Evolutionary conservation across 2,888 invertebrate genomes (phyloP).

Genomic region (Adelphocoris suturalis): DNA sequence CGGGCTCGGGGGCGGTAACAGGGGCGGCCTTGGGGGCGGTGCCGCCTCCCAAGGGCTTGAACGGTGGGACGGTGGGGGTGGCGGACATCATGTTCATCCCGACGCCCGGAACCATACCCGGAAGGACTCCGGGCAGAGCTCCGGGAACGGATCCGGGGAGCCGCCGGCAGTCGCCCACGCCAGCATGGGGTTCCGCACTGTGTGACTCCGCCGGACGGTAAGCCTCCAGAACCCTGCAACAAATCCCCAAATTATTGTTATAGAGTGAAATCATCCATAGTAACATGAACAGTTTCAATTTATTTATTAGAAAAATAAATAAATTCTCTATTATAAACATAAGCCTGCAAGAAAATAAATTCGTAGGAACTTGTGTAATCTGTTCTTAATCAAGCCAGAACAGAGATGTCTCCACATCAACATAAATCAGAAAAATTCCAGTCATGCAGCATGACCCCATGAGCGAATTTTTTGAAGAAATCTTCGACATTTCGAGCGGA

Average conservation of each 20-base stretch:
- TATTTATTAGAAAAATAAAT: too few species aligned
- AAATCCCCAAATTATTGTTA: neutral
- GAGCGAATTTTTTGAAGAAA: too few species aligned
- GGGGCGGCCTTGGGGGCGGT: conserved; percentile 69
- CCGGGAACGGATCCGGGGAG: conserved; percentile 65
- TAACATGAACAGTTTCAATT: too few species aligned
- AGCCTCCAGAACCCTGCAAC: conserved; percentile 44
- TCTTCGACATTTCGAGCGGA: too few species aligned
- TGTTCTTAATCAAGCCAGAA: too few species aligned
- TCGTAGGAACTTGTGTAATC: too few species aligned
- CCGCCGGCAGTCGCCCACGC: conserved; percentile 65
- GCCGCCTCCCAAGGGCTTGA: conserved; percentile 83
- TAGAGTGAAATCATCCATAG: too few species aligned
- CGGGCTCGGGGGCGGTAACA: conserved; percentile 76
- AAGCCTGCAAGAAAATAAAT: too few species aligned
- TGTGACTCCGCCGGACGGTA: conserved; percentile 67
- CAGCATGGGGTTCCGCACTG: conserved; percentile 67
- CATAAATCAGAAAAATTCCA: too few species aligned
- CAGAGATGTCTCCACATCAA: too few species aligned
- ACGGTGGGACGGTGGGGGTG: conserved; percentile 84
- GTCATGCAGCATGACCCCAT: too few species aligned
- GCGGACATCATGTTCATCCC: conserved; percentile 76
- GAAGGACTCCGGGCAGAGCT: conserved; percentile 70
- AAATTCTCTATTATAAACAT: neutral
- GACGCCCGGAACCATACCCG: conserved; percentile 78